phyloP scores from a whole-genome alignment of 2,113 vertebrate species.

The Condylura cristata region DNA sequence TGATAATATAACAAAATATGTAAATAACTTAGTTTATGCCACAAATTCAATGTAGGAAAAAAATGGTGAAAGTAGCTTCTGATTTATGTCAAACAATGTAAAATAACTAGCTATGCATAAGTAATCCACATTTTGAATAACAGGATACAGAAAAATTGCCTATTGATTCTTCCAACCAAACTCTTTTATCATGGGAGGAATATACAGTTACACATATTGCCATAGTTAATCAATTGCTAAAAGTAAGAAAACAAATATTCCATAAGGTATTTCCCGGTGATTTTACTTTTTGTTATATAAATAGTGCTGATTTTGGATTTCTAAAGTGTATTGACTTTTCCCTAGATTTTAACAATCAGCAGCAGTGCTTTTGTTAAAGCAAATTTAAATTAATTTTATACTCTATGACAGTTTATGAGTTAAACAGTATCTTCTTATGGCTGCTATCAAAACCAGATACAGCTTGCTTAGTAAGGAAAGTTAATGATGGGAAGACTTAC shows the following conservation, averaged over 20 bases:
- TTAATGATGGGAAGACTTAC: constrained; percentile 40
- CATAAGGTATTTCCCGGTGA: neutral
- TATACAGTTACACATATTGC: neutral
- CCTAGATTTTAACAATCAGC: neutral
- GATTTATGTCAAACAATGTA: constrained; percentile 42
- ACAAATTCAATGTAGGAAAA: neutral
- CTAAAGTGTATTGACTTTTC: constrained; percentile 15
- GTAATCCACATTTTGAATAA: constrained; percentile 47
- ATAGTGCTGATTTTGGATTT: neutral
- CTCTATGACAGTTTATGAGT: neutral
- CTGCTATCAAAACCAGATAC: constrained; percentile 8
- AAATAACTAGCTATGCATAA: neutral
- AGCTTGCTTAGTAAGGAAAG: neutral
- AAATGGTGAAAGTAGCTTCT: constrained; percentile 5
- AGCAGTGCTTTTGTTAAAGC: neutral
- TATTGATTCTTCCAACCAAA: constrained; percentile 39
- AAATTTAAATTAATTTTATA: constrained; percentile 42
- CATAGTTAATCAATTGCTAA: neutral
- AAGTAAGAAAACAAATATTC: neutral
- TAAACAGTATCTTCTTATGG: neutral
- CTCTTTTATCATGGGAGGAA: neutral
- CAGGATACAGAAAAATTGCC: constrained; percentile 45
- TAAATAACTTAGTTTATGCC: constrained; percentile 17
- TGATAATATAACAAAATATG: neutral
- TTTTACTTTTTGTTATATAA: neutral